These are phyloP conservation scores for Hyles euphorbiae DNA, from an alignment of 1,140 invertebrate species.

Conservation along the genomic window DNA sequence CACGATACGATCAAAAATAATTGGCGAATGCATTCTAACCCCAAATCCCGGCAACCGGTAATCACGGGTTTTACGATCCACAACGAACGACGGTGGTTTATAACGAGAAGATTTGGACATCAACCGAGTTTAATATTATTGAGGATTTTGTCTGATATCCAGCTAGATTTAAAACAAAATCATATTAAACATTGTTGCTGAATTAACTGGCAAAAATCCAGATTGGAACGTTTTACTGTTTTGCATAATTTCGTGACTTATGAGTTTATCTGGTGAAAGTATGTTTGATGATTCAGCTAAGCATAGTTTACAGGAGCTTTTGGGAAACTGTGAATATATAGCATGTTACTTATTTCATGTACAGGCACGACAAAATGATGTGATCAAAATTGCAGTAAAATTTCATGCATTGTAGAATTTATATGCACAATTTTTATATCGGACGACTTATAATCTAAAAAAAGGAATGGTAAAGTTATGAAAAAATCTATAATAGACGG, in stretches of 20 bases:
- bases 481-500: too few species aligned
- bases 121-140: conserved; percentile 5
- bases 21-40: not conserved
- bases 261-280: not conserved
- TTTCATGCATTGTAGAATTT: too few species aligned
- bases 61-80: conserved; percentile 5
- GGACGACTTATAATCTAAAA: too few species aligned
- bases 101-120: conserved; percentile 7
- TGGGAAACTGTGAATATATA: too few species aligned
- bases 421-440: too few species aligned
- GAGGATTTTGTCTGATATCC: conserved; percentile 1
- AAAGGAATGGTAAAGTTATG: too few species aligned
- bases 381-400: too few species aligned
- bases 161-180: not conserved
- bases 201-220: not conserved
- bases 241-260: not conserved
- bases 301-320: too few species aligned
- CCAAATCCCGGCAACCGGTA: not conserved
- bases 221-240: not conserved
- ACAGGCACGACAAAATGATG: too few species aligned
- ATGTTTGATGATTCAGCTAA: not conserved
- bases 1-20: not conserved
- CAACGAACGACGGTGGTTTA: conserved; percentile 4
- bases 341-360: too few species aligned
- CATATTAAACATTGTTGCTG: not conserved